Evolutionary conservation across 2,888 invertebrate species (phyloP).

Genomic region (Drosophila testacea): DNA sequence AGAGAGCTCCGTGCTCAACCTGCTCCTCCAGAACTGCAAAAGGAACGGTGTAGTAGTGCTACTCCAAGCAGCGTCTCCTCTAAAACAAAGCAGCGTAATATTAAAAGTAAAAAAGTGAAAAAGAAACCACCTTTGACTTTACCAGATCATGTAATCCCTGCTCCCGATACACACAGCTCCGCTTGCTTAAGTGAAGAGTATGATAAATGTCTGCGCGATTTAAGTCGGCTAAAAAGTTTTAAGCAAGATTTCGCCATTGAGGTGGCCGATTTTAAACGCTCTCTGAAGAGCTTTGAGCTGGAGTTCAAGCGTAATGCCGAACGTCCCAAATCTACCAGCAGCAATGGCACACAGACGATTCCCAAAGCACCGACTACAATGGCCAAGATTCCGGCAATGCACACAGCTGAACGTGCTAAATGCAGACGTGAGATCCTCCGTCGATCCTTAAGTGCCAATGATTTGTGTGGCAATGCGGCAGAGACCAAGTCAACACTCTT

Average conservation of each 20-base stretch:
- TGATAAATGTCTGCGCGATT: slow-evolving; percentile 65
- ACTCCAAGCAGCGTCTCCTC: slow-evolving; percentile 39
- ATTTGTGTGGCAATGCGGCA: slow-evolving; percentile 50
- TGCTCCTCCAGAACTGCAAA: slow-evolving; percentile 20
- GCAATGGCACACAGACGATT: slow-evolving; percentile 48
- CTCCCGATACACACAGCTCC: slow-evolving; percentile 30
- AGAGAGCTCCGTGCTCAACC: slow-evolving; percentile 72
- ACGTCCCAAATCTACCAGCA: slow-evolving; percentile 56
- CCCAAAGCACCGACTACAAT: background rate
- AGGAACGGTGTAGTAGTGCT: slow-evolving; percentile 52
- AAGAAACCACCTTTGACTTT: slow-evolving; percentile 46
- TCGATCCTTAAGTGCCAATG: slow-evolving; percentile 80
- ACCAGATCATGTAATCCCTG: slow-evolving; percentile 16
- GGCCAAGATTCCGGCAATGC: slow-evolving; percentile 36
- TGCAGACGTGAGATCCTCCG: slow-evolving; percentile 66
- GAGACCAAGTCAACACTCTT: slow-evolving; percentile 4
- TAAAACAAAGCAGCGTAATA: slow-evolving; percentile 55
- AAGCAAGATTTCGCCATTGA: slow-evolving; percentile 73
- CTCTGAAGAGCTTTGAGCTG: slow-evolving; percentile 68
- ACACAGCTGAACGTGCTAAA: slow-evolving; percentile 58
- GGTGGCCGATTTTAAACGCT: slow-evolving; percentile 71
- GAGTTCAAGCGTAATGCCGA: slow-evolving; percentile 60
- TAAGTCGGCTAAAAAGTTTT: slow-evolving; percentile 64
- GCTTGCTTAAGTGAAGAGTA: slow-evolving; percentile 66
- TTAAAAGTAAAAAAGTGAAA: slow-evolving; percentile 49